phyloP scores from a whole-genome alignment of 2,888 invertebrate species.

The Microlaimidae sp. region DNA sequence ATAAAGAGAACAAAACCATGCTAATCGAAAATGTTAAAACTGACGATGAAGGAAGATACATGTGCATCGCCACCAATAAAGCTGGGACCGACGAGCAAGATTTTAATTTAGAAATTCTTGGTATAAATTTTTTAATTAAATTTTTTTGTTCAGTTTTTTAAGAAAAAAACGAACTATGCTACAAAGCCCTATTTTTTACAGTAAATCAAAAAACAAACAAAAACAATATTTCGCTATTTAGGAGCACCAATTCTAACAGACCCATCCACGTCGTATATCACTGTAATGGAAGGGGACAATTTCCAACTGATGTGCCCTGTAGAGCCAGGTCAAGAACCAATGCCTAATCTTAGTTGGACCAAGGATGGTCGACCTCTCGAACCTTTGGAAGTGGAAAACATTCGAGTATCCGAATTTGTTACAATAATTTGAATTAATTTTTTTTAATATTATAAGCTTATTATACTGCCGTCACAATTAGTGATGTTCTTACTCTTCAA shows the following conservation, averaged over 20 bases:
- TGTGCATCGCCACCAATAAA: constrained; percentile 45
- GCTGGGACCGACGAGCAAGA: constrained; percentile 43
- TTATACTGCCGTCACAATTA: no score
- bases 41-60: constrained; percentile 46
- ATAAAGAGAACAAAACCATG: constrained; percentile 30
- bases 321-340: background rate
- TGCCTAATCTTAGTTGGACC: constrained; percentile 35
- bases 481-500: no score
- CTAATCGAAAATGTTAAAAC: constrained; percentile 23
- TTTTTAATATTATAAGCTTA: no score
- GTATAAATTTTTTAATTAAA: constrained; percentile 38
- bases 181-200: constrained; percentile 15
- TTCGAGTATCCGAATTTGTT: constrained; percentile 14
- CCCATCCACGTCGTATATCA: no score
- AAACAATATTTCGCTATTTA: no score
- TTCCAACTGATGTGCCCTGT: background rate
- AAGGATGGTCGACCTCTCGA: constrained; percentile 45
- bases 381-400: constrained; percentile 13
- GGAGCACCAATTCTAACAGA: no score
- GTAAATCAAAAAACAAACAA: no score
- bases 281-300: constrained; percentile 42
- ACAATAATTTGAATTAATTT: no score
- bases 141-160: no score
- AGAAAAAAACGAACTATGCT: no score
- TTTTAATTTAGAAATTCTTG: constrained; percentile 46